Base-by-base conservation (phyloP, 2,113 vertebrate species). In the Haemorhous mexicanus region DNA sequence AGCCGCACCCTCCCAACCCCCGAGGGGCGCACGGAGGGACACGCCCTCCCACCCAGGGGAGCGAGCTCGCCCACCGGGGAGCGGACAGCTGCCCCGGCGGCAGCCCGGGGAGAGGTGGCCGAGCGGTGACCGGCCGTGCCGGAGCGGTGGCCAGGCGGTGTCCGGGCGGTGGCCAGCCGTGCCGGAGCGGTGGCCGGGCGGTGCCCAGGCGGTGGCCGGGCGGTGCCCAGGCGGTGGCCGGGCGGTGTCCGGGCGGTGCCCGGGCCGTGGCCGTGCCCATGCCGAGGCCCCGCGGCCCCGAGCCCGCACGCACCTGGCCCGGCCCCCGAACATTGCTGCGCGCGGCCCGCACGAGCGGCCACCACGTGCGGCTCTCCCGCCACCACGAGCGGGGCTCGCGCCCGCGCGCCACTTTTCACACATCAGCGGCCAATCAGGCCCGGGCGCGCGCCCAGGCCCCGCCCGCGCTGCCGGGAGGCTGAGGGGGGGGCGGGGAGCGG, bases 311-410 rank as follows among this genome's bases (percentile, higher is more conserved):
- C 64, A 95, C 91, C 95, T 89, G 12, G 24, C 70, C 43, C 61
- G 59, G 10, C 19, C 28, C 33, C 93, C 92, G 50, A 89, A 84
- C 95, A 95, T 96, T 95, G 17, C 72, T 35, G 30, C 62, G 20
- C 39, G 10, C 7, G 35, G 27, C 24, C 19, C 7, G 13, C 44
- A 9, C 39, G 22, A 7, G 15, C 50, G 10, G 28, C 47, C 5
- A 8, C 58, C 87, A 74, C 89, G 61, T 68, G 88, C 41, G 2
- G 13, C 37, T 6, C 28, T 35, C 63, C 69, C 72, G 32, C 84
- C 66, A 5, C 75, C 80, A 93, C 87, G 16, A 30, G 56, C 56
- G 1, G 1, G 2, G 4, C 24, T 11, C 12, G 26, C 28, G 8
- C 67, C 21, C 33, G 30, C 64, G 59, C 87, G 59, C 55, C 56